phyloP scores from a whole-genome alignment of 2,888 invertebrate genomes.

The Chrysomela aeneicollis region DNA sequence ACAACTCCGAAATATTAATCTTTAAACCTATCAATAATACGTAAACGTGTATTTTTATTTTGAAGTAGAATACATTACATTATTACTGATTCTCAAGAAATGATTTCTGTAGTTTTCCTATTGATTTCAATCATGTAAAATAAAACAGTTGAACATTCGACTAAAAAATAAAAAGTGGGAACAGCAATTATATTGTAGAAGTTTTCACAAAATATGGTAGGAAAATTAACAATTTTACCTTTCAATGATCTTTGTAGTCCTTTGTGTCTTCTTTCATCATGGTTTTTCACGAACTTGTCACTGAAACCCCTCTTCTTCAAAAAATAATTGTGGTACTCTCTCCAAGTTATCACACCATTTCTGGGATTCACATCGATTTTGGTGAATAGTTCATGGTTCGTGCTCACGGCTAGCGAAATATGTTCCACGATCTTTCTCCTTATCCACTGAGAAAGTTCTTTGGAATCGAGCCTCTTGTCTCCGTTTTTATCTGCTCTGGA shows the following conservation, averaged over 20 bases:
- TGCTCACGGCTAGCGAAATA: constrained; percentile 71
- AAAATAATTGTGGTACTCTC: constrained; percentile 80
- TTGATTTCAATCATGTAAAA: too few relatives aligned
- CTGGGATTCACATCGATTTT: constrained; percentile 72
- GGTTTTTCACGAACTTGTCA: constrained; percentile 69
- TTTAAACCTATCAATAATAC: too few relatives aligned
- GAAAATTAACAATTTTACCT: too few relatives aligned
- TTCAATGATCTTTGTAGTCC: constrained; percentile 70
- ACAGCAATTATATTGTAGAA: too few relatives aligned
- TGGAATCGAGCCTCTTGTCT: constrained; percentile 66
- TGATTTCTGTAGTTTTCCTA: too few relatives aligned
- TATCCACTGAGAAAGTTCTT: constrained; percentile 73
- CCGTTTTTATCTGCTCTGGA: constrained; percentile 69
- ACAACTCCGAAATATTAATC: too few relatives aligned
- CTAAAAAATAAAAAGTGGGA: too few relatives aligned
- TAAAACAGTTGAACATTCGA: too few relatives aligned
- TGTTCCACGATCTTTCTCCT: constrained; percentile 73
- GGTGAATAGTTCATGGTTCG: constrained; percentile 72
- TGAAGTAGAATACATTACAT: too few relatives aligned
- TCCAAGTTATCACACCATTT: constrained; percentile 78
- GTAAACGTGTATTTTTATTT: too few relatives aligned
- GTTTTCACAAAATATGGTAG: too few relatives aligned
- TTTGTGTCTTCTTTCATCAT: constrained; percentile 71
- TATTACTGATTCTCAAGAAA: too few relatives aligned
- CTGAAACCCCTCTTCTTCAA: constrained; percentile 74